These are phyloP conservation scores for Galeruca laticollis DNA, from an alignment of 2,888 invertebrate species.

Conservation along the genomic window DNA sequence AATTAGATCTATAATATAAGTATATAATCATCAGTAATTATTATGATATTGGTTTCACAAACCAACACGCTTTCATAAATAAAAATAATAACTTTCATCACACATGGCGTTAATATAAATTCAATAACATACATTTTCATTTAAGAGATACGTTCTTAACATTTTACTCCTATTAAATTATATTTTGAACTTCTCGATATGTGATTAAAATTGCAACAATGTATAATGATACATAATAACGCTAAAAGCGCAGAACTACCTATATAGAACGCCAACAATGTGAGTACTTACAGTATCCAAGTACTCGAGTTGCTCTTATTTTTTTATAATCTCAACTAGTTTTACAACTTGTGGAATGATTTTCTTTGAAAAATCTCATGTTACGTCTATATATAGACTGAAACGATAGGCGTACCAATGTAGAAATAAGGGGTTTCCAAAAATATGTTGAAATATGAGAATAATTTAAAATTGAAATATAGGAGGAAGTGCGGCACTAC, in stretches of 20 bases:
- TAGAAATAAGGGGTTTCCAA: slow-evolving; percentile 1
- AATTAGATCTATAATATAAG: too few relatives aligned
- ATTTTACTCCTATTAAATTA: not conserved
- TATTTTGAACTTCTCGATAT: not conserved
- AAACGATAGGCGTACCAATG: not conserved
- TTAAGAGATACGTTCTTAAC: not conserved
- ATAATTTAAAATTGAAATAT: too few relatives aligned
- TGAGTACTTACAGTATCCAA: slow-evolving; percentile 15
- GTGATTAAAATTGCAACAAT: slow-evolving; percentile 18
- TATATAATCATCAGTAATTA: too few relatives aligned
- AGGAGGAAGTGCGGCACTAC: too few relatives aligned
- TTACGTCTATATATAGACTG: slow-evolving; percentile 26
- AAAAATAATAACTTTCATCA: too few relatives aligned
- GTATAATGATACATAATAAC: slow-evolving; percentile 30
- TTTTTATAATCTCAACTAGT: slow-evolving; percentile 25
- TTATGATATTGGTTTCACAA: too few relatives aligned
- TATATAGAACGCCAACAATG: slow-evolving; percentile 30
- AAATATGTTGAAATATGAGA: not conserved
- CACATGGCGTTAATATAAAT: not conserved
- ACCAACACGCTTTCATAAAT: too few relatives aligned
- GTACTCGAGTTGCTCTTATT: slow-evolving; percentile 30
- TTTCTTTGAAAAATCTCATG: slow-evolving; percentile 26
- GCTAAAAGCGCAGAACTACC: slow-evolving; percentile 20
- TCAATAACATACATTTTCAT: not conserved
- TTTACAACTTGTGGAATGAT: slow-evolving; percentile 23